Evolutionary conservation across 2,797 vertebrate species (phyloP).

Genomic region (Premnoplex brunnescens): DNA sequence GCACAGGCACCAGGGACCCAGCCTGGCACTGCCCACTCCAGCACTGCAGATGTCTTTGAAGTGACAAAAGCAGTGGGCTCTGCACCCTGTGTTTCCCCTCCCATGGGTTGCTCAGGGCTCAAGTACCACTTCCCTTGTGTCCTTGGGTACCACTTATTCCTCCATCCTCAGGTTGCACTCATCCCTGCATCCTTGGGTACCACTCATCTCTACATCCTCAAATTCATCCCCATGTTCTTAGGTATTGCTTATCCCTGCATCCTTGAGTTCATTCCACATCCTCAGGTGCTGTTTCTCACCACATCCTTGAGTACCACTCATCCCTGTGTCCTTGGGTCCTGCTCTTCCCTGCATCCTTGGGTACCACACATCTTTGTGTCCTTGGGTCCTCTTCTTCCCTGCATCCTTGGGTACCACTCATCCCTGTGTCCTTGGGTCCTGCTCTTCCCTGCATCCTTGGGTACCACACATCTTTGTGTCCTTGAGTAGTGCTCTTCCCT

Average conservation of each 20-base stretch:
- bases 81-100: background rate
- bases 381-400: accelerated
- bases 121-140: accelerated
- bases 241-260: background rate
- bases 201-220: no score
- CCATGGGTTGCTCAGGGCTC: background rate
- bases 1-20: no score
- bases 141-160: background rate
- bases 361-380: accelerated
- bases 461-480: accelerated
- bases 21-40: accelerated
- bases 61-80: background rate
- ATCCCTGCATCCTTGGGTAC: accelerated
- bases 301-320: no score
- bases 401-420: background rate
- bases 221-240: no score
- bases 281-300: background rate
- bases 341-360: accelerated
- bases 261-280: background rate
- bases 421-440: accelerated
- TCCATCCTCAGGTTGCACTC: background rate
- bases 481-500: no score
- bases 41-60: background rate
- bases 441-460: background rate
- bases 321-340: no score